Conservation (phyloP, 2,888 invertebrate genomes). For the Parthenolecanium corni region DNA sequence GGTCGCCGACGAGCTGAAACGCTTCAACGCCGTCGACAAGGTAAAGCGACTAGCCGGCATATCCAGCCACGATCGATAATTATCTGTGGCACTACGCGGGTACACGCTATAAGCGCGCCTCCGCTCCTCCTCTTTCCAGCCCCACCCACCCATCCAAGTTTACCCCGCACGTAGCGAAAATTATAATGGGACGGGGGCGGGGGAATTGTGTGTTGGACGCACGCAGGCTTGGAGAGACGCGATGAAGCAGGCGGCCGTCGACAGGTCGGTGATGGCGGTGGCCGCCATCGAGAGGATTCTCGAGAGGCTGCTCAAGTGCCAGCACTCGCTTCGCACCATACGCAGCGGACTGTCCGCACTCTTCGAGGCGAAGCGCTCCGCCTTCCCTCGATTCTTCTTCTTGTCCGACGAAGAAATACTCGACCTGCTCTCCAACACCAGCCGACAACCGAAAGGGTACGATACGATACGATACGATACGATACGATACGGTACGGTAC, state of each 20-base stretch:
- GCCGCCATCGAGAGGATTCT: conserved; percentile 79
- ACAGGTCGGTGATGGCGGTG: conserved; percentile 71
- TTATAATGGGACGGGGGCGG: neutral
- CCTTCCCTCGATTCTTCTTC: conserved; percentile 76
- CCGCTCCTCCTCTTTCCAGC: too few species aligned
- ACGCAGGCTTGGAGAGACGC: conserved; percentile 81
- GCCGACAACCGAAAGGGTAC: conserved; percentile 54
- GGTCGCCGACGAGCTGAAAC: conserved; percentile 90
- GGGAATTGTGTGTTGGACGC: too few species aligned
- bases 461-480: too few species aligned
- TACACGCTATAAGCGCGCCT: too few species aligned
- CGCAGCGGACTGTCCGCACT: conserved; percentile 81
- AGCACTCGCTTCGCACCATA: conserved; percentile 71
- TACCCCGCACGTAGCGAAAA: neutral
- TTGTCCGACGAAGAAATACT: conserved; percentile 61
- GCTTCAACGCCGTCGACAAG: conserved; percentile 83
- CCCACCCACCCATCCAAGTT: too few species aligned
- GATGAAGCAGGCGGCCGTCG: conserved; percentile 68
- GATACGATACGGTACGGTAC: too few species aligned
- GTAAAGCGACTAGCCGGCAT: conserved; percentile 38
- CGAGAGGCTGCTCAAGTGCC: conserved; percentile 58
- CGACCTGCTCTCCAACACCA: conserved; percentile 83
- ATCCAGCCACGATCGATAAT: too few species aligned
- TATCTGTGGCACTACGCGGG: too few species aligned
- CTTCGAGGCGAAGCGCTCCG: conserved; percentile 72